phyloP scores from a whole-genome alignment of 2,113 vertebrate species.

The Cyprichromis sp. region DNA sequence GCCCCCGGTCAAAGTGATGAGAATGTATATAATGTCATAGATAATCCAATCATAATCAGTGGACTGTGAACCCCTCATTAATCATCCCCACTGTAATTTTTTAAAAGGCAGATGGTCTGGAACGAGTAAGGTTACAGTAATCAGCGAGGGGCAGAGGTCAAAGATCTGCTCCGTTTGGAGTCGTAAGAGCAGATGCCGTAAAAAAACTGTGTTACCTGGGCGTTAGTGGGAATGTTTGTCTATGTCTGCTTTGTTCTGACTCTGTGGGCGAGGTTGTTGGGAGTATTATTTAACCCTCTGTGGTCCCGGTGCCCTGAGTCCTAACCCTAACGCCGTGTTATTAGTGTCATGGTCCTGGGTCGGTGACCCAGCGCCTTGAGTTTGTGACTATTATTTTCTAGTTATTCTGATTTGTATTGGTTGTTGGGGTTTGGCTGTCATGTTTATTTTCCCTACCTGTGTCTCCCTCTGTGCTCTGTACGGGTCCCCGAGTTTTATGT shows the following conservation, averaged over 20 bases:
- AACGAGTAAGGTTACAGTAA: conserved; percentile 47
- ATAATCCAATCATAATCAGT: conserved; percentile 60
- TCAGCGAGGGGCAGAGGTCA: conserved; percentile 24
- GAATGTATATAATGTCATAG: conserved; percentile 60
- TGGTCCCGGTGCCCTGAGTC: fast-evolving
- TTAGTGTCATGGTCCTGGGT: no score
- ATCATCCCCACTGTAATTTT: conserved; percentile 63
- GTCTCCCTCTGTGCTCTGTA: no score
- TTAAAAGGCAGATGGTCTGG: conserved; percentile 64
- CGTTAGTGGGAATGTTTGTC: neutral
- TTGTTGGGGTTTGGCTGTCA: no score
- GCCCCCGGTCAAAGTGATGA: conserved; percentile 53
- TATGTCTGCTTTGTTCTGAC: neutral
- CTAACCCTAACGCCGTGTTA: neutral
- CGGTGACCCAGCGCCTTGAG: no score
- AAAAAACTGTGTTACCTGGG: neutral
- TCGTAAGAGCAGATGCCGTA: neutral
- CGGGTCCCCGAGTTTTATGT: no score
- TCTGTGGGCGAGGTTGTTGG: neutral
- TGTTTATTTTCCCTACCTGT: no score
- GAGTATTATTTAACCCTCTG: neutral
- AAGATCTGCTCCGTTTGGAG: conserved; percentile 4
- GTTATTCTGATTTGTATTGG: no score
- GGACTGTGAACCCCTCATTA: conserved; percentile 56
- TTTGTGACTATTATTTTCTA: no score